A percentile compares a stretch with the other conserved stretches of the same genome.
phyloP scores from a whole-genome alignment of 1,140 invertebrate genomes.

The Pachyrhynchus sulphureomaculatus region DNA sequence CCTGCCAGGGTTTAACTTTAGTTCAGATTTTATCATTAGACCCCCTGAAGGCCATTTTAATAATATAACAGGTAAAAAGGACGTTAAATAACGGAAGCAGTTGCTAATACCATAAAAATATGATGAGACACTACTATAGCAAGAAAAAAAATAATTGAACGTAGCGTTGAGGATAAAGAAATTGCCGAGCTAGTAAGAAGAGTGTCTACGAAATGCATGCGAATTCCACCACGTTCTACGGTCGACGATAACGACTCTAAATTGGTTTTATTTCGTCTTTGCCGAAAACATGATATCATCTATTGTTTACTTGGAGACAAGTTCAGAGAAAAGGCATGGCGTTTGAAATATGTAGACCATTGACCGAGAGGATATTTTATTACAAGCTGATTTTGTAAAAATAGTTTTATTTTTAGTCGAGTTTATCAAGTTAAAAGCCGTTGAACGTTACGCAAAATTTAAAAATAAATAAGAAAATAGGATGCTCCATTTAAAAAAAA shows the following conservation, averaged over 20 bases:
- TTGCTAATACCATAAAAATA: no score
- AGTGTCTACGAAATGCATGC: constrained; percentile 10
- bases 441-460: no score
- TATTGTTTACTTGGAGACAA: constrained; percentile 26
- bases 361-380: constrained; percentile 26
- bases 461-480: no score
- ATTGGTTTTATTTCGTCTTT: constrained; percentile 23
- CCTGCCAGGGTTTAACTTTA: no score
- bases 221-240: constrained; percentile 23
- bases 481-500: no score
- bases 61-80: no score
- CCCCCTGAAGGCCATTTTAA: no score
- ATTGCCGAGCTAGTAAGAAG: constrained; percentile 7
- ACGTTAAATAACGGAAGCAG: no score
- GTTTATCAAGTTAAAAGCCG: constrained; percentile 6
- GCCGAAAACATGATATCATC: constrained; percentile 27
- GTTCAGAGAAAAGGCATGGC: constrained; percentile 23
- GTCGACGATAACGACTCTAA: constrained; percentile 12
- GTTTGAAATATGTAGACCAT: constrained; percentile 22
- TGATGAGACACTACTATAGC: no score
- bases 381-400: constrained; percentile 17
- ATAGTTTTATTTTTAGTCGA: constrained; percentile 15
- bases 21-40: no score
- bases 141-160: no score
- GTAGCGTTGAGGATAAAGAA: no score